Evolutionary conservation across 1,140 invertebrate species (phyloP), one percentile per base, ranked within the genome.

Genomic region (Caenorhabditis remanei): DNA sequence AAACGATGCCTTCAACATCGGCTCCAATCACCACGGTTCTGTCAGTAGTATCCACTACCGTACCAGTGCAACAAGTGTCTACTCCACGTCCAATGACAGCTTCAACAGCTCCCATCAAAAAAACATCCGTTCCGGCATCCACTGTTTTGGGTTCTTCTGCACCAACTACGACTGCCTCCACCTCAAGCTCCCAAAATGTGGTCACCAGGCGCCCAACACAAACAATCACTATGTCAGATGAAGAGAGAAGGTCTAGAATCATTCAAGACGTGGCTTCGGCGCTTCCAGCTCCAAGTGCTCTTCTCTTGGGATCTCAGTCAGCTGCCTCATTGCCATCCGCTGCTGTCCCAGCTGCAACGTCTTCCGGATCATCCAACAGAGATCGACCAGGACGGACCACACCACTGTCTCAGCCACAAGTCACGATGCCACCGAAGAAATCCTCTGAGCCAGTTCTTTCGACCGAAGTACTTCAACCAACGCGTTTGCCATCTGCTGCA

Each of bases 251-350:
- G 3, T 85, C 85, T 2, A 71, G 46, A 50, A 85, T 85, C n/a
- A 53, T 53, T 3, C 41, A 75, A 40, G 85, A 85, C 16, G 24
- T 85, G 5, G 21, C 65, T 0, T 71, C 63, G 3, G 85, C 65
- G n/a, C 85, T 85, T 43, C 85, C 85, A 43, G 53, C 85, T n/a
- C 85, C 85, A 14, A 85, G 85, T 75, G 19, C 43, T 19, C 65
- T 85, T 9, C 50, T 85, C 48, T 85, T 71, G 16, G 85, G 85
- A 41, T 55, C 85, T 11, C 53, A 19, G 0, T 85, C 46, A 2
- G 32, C 46, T 19, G 65, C 83, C 3, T 11, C 83, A 19, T 13
- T 56, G 4, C 41, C 83, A 41, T 61, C 56, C 5, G 32, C 61
- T 9, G n/a, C 19, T 2, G 7, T n/a, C 3, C 16, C n/a, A 53